Base-by-base conservation (phyloP, 2,888 invertebrate genomes). In the Galerucella calmariensis region DNA sequence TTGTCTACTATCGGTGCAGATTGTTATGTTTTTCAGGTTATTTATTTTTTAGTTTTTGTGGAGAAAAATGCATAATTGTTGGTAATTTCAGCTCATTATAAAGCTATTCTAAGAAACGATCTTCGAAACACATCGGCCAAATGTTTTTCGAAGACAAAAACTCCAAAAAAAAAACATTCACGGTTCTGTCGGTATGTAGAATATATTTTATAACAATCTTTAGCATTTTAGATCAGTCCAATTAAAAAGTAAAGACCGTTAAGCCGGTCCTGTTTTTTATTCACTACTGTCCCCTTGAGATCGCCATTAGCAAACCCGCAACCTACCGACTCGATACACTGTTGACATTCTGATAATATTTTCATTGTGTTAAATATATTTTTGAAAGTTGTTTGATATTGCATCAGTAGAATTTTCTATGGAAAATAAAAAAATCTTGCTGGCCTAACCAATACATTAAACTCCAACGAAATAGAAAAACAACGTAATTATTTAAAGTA, bases 261-360 rank as follows among this genome's bases (percentile, higher is more conserved):
- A 75, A 75, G 71, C 77, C 77, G 75, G 75, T 72, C 77, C 77
- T 77, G 77, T 75, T 77, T 77, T 76, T 77, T 77, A 77, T 77
- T 77, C 77, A 73, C 77, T 73, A 75, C 75, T 77, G 77, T 77
- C 75, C 75, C 75, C 75, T 77, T 71, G 73, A 77, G 75, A 75
- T 72, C 62, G 76, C 77, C 77, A 77, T 75, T 77, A 75, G 75
- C 73, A 73, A 77, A 73, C 75, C 67, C 73, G 76, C 73, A 77
- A 73, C 75, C 20, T 20, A 20, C 20, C 73, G 69, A 62, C 74
- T 76, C 41, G 69, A 69, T 73, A 53, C 68, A 67, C n/a, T 66
- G 67, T 59, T 69, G 51, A 51, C 67, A 67, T 12, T 14, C n/a
- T 11, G 46, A 0, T 16, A 62, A 62, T 35, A 4, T n/a, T 62